Evolutionary conservation across 1,140 invertebrate species (phyloP).

Genomic region (Phymastichus coffea): DNA sequence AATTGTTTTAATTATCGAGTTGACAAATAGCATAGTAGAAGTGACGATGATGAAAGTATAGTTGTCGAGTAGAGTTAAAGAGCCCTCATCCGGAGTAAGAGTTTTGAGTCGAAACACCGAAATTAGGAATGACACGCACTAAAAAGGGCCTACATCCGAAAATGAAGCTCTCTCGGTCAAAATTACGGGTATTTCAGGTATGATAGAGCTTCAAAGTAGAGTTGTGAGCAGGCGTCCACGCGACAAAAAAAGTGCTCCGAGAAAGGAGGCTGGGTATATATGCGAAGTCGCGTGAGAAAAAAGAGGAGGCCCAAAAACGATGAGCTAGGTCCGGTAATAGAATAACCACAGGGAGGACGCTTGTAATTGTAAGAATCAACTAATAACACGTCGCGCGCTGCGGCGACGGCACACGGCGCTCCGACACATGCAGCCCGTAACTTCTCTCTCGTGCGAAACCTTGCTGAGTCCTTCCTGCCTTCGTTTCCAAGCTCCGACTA

Average conservation of each 20-base stretch:
- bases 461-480: background rate
- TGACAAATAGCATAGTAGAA: too few relatives aligned
- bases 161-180: too few relatives aligned
- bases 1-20: too few relatives aligned
- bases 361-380: constrained; percentile 48
- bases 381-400: constrained; percentile 41
- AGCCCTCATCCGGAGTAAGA: too few relatives aligned
- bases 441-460: constrained; percentile 13
- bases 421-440: constrained; percentile 32
- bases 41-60: too few relatives aligned
- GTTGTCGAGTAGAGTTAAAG: too few relatives aligned
- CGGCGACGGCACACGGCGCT: constrained; percentile 35
- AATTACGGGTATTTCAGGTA: too few relatives aligned
- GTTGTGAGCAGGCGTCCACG: constrained; percentile 22
- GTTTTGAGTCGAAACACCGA: background rate
- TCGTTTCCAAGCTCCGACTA: too few relatives aligned
- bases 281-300: background rate
- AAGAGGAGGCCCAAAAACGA: constrained; percentile 5
- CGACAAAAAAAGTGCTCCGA: too few relatives aligned
- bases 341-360: constrained; percentile 44
- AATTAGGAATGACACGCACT: constrained; percentile 11
- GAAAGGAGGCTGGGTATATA: background rate
- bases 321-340: constrained; percentile 33
- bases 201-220: background rate
- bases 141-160: too few relatives aligned